Evolutionary conservation across 2,113 vertebrate genomes (phyloP).

Genomic region (Pelodiscus sinensis): DNA sequence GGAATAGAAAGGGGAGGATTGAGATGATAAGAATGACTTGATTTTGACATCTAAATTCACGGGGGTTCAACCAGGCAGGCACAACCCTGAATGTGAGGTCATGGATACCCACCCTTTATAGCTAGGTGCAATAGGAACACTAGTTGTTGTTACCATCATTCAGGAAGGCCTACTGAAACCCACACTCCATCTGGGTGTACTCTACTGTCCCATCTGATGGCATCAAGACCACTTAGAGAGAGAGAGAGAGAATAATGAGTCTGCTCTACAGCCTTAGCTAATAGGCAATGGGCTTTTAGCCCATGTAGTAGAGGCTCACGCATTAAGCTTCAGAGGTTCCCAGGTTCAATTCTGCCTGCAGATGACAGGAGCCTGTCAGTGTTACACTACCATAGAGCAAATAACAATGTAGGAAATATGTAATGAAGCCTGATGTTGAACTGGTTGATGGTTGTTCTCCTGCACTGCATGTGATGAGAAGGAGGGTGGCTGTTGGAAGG

Average conservation of each 20-base stretch:
- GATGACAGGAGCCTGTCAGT: too few relatives aligned
- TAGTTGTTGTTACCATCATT: neutral
- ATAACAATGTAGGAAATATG: accelerated
- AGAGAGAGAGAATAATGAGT: too few relatives aligned
- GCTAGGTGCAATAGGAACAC: accelerated
- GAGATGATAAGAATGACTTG: accelerated
- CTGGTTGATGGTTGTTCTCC: neutral
- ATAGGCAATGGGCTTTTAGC: too few relatives aligned
- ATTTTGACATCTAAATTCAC: neutral
- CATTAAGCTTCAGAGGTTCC: too few relatives aligned
- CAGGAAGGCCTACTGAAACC: too few relatives aligned
- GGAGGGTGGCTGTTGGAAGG: accelerated
- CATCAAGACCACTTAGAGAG: too few relatives aligned
- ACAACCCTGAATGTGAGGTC: neutral
- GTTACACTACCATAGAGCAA: neutral
- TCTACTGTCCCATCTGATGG: too few relatives aligned
- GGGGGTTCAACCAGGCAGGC: neutral
- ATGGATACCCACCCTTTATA: neutral
- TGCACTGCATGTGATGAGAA: neutral
- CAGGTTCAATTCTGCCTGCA: too few relatives aligned
- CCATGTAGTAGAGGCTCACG: too few relatives aligned
- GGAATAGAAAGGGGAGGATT: neutral
- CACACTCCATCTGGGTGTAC: too few relatives aligned
- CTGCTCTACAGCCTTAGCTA: too few relatives aligned
- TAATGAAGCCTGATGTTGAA: accelerated